phyloP scores from a whole-genome alignment of 2,113 vertebrate genomes.

The Porphyrio hochstetteri region DNA sequence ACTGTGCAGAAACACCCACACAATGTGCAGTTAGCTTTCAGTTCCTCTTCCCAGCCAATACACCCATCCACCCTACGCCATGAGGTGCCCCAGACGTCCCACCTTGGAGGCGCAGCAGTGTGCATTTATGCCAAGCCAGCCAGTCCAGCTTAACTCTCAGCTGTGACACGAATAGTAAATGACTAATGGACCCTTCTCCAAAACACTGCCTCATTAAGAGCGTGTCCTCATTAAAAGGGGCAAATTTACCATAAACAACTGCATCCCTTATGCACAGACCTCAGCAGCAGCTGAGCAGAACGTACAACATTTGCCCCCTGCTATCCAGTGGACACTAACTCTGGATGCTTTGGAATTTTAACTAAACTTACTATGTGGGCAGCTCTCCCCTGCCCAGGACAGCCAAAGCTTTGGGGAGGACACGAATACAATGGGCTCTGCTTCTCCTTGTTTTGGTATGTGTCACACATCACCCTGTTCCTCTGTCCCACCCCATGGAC shows the following conservation, averaged over 20 bases:
- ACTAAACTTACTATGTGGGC: not conserved
- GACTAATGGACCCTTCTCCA: slow-evolving; percentile 39
- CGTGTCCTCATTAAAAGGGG: slow-evolving; percentile 32
- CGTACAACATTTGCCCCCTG: not conserved
- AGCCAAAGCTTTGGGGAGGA: not conserved
- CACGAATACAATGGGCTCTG: not conserved
- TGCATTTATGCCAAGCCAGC: not conserved
- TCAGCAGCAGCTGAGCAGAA: slow-evolving; percentile 1
- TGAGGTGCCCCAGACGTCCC: accelerated
- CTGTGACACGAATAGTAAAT: slow-evolving; percentile 36
- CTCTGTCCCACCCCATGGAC: not conserved
- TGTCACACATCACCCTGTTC: not conserved
- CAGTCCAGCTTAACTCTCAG: slow-evolving; percentile 23
- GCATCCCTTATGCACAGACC: not conserved
- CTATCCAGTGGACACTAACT: not conserved
- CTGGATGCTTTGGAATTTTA: not conserved
- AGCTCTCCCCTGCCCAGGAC: not conserved
- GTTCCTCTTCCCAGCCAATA: not conserved
- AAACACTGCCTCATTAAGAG: slow-evolving; percentile 47
- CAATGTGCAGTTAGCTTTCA: not conserved
- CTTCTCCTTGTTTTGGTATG: not conserved
- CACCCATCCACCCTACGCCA: not conserved
- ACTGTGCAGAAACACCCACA: not conserved
- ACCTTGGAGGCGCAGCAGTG: not conserved
- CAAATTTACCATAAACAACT: slow-evolving; percentile 44